A percentile compares a stretch with the other conserved stretches of the same genome.
phyloP scores from a whole-genome alignment of 2,888 invertebrate genomes.

The Aradus depressus region DNA sequence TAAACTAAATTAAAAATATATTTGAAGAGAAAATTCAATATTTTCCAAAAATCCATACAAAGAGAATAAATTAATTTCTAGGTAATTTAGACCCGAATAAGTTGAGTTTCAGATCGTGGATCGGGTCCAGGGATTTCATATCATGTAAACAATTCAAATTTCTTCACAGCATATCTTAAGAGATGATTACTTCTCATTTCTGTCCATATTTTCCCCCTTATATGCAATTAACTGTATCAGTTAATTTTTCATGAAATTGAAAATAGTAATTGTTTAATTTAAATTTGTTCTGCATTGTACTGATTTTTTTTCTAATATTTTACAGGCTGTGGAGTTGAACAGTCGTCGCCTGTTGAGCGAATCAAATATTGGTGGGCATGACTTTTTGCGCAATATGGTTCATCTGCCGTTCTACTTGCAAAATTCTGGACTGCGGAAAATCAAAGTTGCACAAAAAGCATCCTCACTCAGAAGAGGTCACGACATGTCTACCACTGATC shows the following conservation, averaged over 20 bases:
- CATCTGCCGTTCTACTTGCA: constrained; percentile 97
- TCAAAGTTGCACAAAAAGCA: constrained; percentile 75
- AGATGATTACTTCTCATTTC: background rate
- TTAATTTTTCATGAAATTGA: background rate
- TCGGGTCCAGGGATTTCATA: no score
- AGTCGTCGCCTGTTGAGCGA: constrained; percentile 78
- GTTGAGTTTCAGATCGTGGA: no score
- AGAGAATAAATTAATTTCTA: no score
- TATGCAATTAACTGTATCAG: background rate
- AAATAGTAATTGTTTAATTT: background rate
- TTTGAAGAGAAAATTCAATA: no score
- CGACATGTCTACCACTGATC: constrained; percentile 11
- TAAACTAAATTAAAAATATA: no score
- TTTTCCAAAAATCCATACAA: no score
- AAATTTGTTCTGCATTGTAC: no score
- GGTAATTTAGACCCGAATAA: no score
- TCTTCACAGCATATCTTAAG: no score
- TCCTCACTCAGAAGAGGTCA: constrained; percentile 37
- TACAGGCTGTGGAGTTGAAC: constrained; percentile 77
- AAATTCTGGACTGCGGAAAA: constrained; percentile 84
- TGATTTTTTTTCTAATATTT: constrained; percentile 20
- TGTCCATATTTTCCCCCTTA: background rate
- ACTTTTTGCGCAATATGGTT: constrained; percentile 88
- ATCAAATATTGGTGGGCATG: constrained; percentile 88
- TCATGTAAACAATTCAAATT: no score